These are phyloP conservation scores for Lagenorhynchus albirostris DNA, from an alignment of 2,113 vertebrate genomes.

Conservation along the genomic window DNA sequence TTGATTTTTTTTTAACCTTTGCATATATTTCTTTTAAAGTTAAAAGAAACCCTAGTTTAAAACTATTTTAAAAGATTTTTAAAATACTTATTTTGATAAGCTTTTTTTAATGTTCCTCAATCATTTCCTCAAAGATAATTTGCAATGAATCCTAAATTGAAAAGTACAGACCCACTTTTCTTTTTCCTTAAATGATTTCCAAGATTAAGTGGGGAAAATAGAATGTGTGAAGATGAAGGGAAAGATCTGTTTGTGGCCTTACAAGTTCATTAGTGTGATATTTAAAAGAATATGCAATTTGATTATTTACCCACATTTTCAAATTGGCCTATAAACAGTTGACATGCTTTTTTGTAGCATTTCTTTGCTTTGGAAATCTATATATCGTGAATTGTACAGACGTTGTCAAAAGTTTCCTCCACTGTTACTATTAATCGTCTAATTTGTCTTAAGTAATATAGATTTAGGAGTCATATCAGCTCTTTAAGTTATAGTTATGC, in stretches of 20 bases:
- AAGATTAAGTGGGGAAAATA: background rate
- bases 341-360: background rate
- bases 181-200: background rate
- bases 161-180: background rate
- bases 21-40: background rate
- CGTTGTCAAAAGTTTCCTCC: background rate
- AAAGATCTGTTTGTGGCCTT: background rate
- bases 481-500: background rate
- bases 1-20: background rate
- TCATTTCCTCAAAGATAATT: background rate
- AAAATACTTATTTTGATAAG: background rate
- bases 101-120: background rate
- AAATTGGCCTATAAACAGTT: background rate
- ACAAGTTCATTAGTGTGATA: background rate
- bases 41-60: background rate
- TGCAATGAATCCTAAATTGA: background rate
- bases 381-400: background rate
- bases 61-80: background rate
- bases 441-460: background rate
- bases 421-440: background rate
- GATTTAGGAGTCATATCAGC: background rate
- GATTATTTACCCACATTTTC: background rate
- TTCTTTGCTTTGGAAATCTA: conserved; percentile 29
- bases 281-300: background rate
- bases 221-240: background rate